Evolutionary conservation across 2,888 invertebrate genomes (phyloP), one percentile per base, ranked within the genome.

Genomic region (Seira musarum): DNA sequence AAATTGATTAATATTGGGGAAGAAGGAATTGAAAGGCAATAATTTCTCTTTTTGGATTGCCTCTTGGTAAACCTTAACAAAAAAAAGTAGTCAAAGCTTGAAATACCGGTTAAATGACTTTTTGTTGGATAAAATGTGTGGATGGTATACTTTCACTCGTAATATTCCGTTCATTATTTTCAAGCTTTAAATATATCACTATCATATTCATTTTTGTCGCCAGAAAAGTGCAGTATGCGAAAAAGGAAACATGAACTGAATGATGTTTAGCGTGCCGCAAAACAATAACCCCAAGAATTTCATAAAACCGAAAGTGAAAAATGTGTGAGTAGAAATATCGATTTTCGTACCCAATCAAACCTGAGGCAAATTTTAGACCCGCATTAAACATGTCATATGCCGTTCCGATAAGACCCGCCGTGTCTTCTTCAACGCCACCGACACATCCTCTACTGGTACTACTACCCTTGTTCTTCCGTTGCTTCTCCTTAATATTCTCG

Each of bases 321-420:
- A 17, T 53, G 2, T 53, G 53, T 3, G 22, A 61, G n/a, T 10
- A 21, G 15, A 61, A 61, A 57, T 69, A 69, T 53, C 69, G 53
- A 69, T 60, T 70, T 73, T 13, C 30, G 30, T 30, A 30, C 30
- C 79, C 73, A 60, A 80, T 73, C 53, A 73, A 40, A 40, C 46
- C 46, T 8, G 68, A 80, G 13, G 69, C 79, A 63, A 22, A 67
- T n/a, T 73, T 73, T n/a, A 73, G 30, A n/a, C 79, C 79, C 19
- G 72, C 53, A 63, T 21, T 72, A 3, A 72, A n/a, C 61, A 72
- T 63, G 63, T 72, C 70, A 66, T 63, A 79, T 15, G 72, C 79
- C 13, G 72, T 53, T 19, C 24, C 67, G 1, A 79, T 66, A 49
- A 79, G 30, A 17, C 61, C 22, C 2, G 10, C 21, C n/a, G n/a